These are phyloP conservation scores for Philhelius pedissequus DNA, from an alignment of 2,888 invertebrate genomes.

Conservation along the genomic window DNA sequence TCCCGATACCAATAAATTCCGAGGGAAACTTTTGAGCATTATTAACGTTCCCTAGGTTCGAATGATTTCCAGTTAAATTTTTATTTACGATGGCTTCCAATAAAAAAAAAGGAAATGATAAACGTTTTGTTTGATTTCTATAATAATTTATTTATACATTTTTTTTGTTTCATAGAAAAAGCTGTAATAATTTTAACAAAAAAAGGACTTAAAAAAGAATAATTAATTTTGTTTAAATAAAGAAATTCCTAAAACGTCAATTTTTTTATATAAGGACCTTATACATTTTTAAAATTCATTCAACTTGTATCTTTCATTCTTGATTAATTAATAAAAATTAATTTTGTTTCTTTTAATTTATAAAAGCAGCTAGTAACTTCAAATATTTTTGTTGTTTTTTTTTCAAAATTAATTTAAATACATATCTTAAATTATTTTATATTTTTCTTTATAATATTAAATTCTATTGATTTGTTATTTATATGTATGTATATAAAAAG, in stretches of 20 bases:
- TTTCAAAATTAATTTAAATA: not conserved
- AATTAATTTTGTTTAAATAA: not conserved
- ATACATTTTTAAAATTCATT: slow-evolving; percentile 9
- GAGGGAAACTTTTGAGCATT: no score
- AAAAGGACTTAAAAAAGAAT: slow-evolving; percentile 32
- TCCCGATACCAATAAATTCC: no score
- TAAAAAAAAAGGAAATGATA: not conserved
- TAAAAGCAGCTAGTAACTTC: not conserved
- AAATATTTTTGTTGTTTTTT: not conserved
- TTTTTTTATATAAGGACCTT: slow-evolving; percentile 17
- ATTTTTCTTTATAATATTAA: not conserved
- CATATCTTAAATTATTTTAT: not conserved
- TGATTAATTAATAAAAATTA: slow-evolving; percentile 17
- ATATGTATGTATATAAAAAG: slow-evolving; percentile 59
- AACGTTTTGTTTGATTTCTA: slow-evolving; percentile 11
- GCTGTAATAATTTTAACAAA: slow-evolving; percentile 49
- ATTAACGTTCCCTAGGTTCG: no score
- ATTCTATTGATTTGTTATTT: slow-evolving; percentile 27
- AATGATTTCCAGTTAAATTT: no score
- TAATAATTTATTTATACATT: slow-evolving; percentile 66
- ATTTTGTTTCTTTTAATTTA: slow-evolving; percentile 17
- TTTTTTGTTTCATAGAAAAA: slow-evolving; percentile 36
- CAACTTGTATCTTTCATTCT: not conserved
- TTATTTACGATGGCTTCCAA: no score
- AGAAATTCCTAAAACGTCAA: slow-evolving; percentile 16